Percentiles rank a stretch among this genome's conserved stretches.
Conservation (phyloP, 2,113 vertebrate species). For the Lethenteron reissneri region DNA sequence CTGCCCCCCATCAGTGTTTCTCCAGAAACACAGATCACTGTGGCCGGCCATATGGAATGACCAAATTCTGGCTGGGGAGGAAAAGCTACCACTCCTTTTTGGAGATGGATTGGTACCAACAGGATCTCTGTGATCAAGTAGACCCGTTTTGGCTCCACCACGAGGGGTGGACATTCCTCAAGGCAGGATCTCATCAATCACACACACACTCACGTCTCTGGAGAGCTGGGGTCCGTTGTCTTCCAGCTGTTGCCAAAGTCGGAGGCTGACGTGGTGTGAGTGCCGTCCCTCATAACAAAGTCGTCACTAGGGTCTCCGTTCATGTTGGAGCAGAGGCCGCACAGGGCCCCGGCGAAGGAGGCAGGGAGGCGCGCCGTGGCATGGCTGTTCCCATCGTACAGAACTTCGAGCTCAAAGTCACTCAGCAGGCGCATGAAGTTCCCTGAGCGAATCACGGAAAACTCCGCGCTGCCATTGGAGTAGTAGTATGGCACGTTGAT, state of each 20-base stretch:
- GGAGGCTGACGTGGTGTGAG: not conserved
- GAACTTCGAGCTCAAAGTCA: not conserved
- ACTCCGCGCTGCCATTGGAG: not conserved
- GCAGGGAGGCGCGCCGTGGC: not conserved
- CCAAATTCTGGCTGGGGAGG: too few relatives aligned
- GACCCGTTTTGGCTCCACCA: too few relatives aligned
- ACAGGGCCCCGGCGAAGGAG: not conserved
- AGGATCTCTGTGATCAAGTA: too few relatives aligned
- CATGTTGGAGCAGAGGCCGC: slow-evolving; percentile 5
- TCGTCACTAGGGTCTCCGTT: not conserved
- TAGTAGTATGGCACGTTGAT: not conserved
- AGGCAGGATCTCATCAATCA: too few relatives aligned
- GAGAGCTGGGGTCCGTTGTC: too few relatives aligned
- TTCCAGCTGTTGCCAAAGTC: not conserved
- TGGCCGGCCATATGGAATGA: too few relatives aligned
- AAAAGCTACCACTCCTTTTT: too few relatives aligned
- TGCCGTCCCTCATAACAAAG: not conserved
- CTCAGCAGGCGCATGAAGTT: slow-evolving; percentile 2
- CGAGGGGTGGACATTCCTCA: too few relatives aligned
- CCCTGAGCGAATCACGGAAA: not conserved
- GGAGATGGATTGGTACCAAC: too few relatives aligned
- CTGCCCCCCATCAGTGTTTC: too few relatives aligned
- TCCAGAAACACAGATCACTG: too few relatives aligned
- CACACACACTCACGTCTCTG: too few relatives aligned
- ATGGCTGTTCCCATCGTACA: not conserved